Conservation (phyloP, 37 sponge, comb jelly and placozoan species). For the Haliclona indistincta region DNA sequence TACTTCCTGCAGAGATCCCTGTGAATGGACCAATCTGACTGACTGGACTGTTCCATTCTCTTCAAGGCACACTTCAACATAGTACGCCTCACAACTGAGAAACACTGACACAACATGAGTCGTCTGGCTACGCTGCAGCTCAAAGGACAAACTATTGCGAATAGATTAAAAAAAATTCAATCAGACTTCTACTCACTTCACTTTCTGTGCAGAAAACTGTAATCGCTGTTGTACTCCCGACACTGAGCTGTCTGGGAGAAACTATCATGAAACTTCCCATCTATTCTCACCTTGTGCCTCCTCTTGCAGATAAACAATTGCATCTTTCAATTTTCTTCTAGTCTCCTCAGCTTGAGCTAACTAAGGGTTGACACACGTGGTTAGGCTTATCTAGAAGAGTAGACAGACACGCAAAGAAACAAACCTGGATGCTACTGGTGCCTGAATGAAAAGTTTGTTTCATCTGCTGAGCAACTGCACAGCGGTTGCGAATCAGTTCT, state of each 20-base stretch:
- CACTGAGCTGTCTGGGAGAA: constrained; percentile 24
- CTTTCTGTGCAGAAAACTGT: not conserved
- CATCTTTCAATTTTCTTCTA: no score
- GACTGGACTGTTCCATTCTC: constrained; percentile 23
- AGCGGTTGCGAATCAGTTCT: constrained; percentile 6
- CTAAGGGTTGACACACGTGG: constrained; percentile 2
- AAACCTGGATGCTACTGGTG: no score
- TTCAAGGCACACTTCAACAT: constrained; percentile 33
- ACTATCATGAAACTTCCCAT: no score
- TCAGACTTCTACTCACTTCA: not conserved
- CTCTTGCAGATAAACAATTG: no score
- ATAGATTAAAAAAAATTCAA: not conserved
- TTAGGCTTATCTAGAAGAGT: no score
- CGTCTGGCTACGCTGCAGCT: constrained; percentile 12
- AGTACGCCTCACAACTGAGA: constrained; percentile 48
- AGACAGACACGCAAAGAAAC: no score
- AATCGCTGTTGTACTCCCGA: constrained; percentile 20
- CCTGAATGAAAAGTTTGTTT: not conserved
- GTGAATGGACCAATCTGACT: constrained; percentile 38
- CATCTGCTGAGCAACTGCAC: constrained; percentile 34
- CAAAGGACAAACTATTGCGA: constrained; percentile 25
- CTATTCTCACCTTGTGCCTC: no score
- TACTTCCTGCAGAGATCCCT: not conserved
- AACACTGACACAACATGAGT: constrained; percentile 14
- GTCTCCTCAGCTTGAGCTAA: not conserved